Base-by-base conservation (phyloP, 1,140 invertebrate genomes). In the Delia radicum region DNA sequence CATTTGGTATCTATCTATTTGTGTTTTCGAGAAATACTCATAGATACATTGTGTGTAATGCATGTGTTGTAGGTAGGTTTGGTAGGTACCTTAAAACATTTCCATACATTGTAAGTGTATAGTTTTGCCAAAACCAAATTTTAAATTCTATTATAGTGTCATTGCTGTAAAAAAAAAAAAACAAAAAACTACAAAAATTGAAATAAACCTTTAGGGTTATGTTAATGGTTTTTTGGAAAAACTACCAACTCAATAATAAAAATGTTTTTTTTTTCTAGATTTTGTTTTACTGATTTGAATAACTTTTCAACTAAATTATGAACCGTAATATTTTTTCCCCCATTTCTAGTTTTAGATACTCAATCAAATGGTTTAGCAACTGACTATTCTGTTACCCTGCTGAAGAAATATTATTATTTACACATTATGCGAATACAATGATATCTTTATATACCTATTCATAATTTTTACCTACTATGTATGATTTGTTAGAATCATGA, bases 401-500 rank as follows among this genome's bases (percentile, higher is more conserved):
- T 12, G 31, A 67, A 67, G n/a, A 28, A 67, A 18, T 67, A 67
- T 67, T 28, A 18, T 18, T 31, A 8, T 31, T n/a, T 18, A 65
- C 29, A 29, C 3, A 69, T 21, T 33, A 69, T 69, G 29, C 65
- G 29, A 69, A 37, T 4, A 33, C 65, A 69, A 69, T 69, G 29
- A 33, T 69, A 69, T 33, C 65, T 37, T 26, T 33, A 55, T 21
- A 18, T 8, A 55, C 48, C 65, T 37, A 33, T 33, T 21, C 24
- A 55, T 55, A n/a, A 21, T 55, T 33, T 69, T 69, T 69, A 21
- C 29, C 21, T 69, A n/a, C n/a, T n/a, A n/a, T n/a, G n/a, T n/a
- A 69, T 69, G 65, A 69, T 69, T 69, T 69, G 65, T 69, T 69
- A 33, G 65, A 33, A 69, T 33, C 29, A 69, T 69, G 65, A 69